phyloP scores from a whole-genome alignment of 2,113 vertebrate genomes.

The Oncorhynchus kisutch region DNA sequence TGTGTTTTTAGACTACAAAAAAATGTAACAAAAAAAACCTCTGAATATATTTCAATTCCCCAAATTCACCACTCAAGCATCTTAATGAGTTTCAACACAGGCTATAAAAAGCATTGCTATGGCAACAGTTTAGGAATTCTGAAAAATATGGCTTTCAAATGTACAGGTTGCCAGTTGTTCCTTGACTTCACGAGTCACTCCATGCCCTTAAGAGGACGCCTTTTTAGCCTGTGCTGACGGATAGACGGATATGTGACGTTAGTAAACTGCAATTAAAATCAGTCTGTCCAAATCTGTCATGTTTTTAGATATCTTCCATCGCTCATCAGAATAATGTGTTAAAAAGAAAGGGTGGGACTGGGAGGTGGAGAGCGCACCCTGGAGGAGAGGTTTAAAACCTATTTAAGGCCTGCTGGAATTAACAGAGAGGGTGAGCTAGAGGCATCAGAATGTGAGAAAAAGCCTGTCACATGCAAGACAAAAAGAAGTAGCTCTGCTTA shows the following conservation, averaged over 20 bases:
- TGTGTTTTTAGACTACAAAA: no score
- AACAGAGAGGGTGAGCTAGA: neutral
- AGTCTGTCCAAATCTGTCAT: conserved; percentile 25
- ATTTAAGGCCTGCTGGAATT: conserved; percentile 38
- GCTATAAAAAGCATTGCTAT: neutral
- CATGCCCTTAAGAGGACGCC: conserved; percentile 19
- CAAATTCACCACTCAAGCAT: no score
- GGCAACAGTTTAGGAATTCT: neutral
- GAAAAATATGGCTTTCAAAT: neutral
- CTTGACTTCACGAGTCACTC: neutral
- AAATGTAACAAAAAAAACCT: no score
- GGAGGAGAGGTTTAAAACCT: conserved; percentile 6
- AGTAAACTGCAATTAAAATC: conserved; percentile 17
- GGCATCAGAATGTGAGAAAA: conserved; percentile 42
- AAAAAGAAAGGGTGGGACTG: neutral
- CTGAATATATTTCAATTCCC: no score
- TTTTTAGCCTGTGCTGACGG: neutral
- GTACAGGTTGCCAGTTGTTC: conserved; percentile 6
- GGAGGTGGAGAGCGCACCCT: neutral
- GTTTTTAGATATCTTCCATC: conserved; percentile 35
- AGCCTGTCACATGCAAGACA: conserved; percentile 21
- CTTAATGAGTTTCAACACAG: no score
- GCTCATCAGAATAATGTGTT: conserved; percentile 34
- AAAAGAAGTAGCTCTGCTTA: conserved; percentile 26
- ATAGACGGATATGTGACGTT: conserved; percentile 14